Evolutionary conservation across 2,113 vertebrate genomes (phyloP).

Genomic region (Capricornis sumatraensis): DNA sequence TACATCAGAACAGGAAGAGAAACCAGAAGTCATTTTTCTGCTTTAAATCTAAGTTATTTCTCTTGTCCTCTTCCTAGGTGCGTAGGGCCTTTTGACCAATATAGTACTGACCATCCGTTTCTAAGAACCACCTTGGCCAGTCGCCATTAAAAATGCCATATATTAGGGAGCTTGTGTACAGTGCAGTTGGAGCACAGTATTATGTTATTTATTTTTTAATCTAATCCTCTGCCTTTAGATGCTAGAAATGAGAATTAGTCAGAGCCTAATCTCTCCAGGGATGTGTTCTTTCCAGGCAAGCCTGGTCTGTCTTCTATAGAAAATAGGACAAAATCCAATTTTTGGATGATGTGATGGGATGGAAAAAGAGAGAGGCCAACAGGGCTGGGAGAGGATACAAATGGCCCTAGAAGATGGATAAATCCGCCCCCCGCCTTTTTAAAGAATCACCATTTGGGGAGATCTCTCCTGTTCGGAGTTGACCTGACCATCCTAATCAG

Average conservation of each 20-base stretch:
- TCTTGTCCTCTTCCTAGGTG: constrained; percentile 32
- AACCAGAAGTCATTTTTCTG: not conserved
- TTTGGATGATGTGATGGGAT: constrained; percentile 17
- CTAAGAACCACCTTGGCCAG: constrained; percentile 25
- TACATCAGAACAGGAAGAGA: not conserved
- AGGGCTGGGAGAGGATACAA: not conserved
- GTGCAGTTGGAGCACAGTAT: constrained; percentile 41
- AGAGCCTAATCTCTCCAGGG: constrained; percentile 59
- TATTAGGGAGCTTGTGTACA: constrained; percentile 36
- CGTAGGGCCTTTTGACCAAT: not conserved
- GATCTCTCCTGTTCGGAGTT: not conserved
- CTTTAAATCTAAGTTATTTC: not conserved
- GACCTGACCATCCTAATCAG: not conserved
- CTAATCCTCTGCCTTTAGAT: constrained; percentile 60
- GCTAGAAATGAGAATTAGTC: constrained; percentile 69
- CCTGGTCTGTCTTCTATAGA: constrained; percentile 50
- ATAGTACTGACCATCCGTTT: not conserved
- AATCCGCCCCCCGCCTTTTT: not conserved
- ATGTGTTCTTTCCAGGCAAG: constrained; percentile 62
- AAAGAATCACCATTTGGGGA: not conserved
- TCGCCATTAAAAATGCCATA: constrained; percentile 46
- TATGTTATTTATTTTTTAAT: constrained; percentile 65
- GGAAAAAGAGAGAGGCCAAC: not conserved
- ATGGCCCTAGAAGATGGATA: not conserved
- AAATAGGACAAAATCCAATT: constrained; percentile 59